phyloP scores from a whole-genome alignment of 2,888 invertebrate species.

The Thumatha senex region DNA sequence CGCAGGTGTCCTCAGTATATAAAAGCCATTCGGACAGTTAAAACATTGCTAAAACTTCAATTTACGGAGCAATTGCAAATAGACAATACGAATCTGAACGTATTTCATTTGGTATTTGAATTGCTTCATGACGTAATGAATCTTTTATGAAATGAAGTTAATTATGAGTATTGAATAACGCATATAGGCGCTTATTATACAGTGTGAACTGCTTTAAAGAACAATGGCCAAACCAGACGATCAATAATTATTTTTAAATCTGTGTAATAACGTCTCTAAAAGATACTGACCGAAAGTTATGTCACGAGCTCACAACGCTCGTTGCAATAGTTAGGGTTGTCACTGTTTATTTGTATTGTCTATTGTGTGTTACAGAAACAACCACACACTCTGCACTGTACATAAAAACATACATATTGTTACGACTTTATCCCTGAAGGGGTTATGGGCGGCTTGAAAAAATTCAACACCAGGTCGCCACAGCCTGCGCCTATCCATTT shows the following conservation, averaged over 20 bases:
- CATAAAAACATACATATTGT: too few relatives aligned
- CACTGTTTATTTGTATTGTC: not conserved
- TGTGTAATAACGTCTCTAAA: not conserved
- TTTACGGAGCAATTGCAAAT: too few relatives aligned
- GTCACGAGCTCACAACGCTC: not conserved
- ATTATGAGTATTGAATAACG: not conserved
- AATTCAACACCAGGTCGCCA: too few relatives aligned
- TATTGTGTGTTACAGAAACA: not conserved
- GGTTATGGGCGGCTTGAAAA: too few relatives aligned
- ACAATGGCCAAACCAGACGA: not conserved
- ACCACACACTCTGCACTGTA: too few relatives aligned
- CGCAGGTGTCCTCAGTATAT: too few relatives aligned
- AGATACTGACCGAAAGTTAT: not conserved
- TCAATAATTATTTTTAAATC: constrained; percentile 1
- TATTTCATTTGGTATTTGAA: too few relatives aligned
- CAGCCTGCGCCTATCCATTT: too few relatives aligned
- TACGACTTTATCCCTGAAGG: too few relatives aligned
- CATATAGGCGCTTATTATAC: not conserved
- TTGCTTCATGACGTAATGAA: not conserved
- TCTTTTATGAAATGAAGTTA: not conserved
- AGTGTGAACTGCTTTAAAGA: not conserved
- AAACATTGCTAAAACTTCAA: too few relatives aligned
- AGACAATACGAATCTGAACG: not conserved
- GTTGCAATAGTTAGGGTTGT: not conserved
- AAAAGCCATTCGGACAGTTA: too few relatives aligned